Base-by-base conservation (phyloP, 1,140 invertebrate genomes). In the Stegodyphus mimosarum region DNA sequence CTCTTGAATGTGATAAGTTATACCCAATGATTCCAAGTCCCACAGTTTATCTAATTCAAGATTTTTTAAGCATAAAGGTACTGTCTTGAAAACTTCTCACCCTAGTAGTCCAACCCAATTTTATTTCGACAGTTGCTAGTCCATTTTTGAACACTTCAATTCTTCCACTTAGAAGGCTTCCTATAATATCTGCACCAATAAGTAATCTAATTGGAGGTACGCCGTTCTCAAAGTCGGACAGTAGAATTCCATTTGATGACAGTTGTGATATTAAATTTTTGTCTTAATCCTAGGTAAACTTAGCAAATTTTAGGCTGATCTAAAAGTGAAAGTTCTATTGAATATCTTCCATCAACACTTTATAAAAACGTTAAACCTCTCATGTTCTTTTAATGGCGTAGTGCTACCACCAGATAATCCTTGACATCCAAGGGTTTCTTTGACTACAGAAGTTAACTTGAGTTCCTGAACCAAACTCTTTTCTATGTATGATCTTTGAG, bases 11-110 rank as follows among this genome's bases (percentile, higher is more conserved):
- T 13, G 53, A 76, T 76, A 13, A n/a, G 18, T 76, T 6, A 76
- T 76, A n/a, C 55, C 74, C 11, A 76, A 64, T 11, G 53, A 5
- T 64, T 76, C 53, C 3, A 76, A 5, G n/a, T 76, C 53, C 55
- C 55, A 33, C 17, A 76, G 6, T 6, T 64, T 76, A 6, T 17
- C 13, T 18, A 76, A 4, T n/a, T 63, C 10, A 11, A 50, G 64
- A 50, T 11, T 9, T 13, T 76, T 10, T 48, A 76, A 64, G 48
- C 11, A 63, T 48, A 76, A 64, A 9, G 53, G 0, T 3, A 64
- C 60, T 15, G 51, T 76, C 11, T 64, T 76, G 5, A 63, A n/a
- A 63, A 13, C 33, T 33, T 50, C 6, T 63, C 18, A 15, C 5
- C 74, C 53, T 33, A 76, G 15, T 33, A 64, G 17, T 76, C 53